A percentile compares a stretch with the other conserved stretches of the same genome.
Conservation (phyloP, 2,888 invertebrate genomes). For the Diplolepis rosae region DNA sequence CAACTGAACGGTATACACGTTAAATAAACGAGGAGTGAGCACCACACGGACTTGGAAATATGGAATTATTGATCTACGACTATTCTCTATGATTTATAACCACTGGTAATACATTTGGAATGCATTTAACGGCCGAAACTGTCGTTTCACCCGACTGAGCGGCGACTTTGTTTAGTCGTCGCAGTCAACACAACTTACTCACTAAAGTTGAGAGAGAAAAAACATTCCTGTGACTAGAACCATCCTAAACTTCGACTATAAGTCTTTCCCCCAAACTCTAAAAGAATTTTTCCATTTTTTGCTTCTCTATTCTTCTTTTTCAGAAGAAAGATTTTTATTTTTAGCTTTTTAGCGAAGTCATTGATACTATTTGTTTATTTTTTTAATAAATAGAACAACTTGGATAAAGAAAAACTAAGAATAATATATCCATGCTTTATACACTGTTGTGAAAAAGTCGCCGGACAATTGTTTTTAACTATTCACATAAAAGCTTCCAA, state of each 20-base stretch:
- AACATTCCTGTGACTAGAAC: neutral
- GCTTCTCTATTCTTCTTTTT: neutral
- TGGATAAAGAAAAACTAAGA: no score
- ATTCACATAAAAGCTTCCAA: no score
- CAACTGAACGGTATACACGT: constrained; percentile 49
- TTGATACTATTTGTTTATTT: no score
- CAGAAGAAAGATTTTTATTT: no score
- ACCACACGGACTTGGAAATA: constrained; percentile 55
- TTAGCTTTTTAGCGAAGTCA: no score
- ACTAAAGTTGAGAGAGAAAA: neutral
- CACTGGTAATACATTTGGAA: constrained; percentile 69
- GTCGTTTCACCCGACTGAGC: constrained; percentile 50
- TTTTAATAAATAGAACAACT: no score
- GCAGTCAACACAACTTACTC: constrained; percentile 7
- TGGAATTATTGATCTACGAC: constrained; percentile 70
- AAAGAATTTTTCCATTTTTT: neutral
- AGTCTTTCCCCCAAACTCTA: neutral
- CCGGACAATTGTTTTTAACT: no score
- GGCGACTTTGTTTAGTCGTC: constrained; percentile 53
- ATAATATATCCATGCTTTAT: no score
- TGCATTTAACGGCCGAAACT: constrained; percentile 66
- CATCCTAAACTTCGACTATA: neutral
- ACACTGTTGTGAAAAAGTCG: no score
- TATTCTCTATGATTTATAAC: constrained; percentile 66
- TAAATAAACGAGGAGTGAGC: constrained; percentile 59